These are phyloP conservation scores for Channa striata DNA, from an alignment of 2,797 vertebrate genomes.

Conservation along the genomic window DNA sequence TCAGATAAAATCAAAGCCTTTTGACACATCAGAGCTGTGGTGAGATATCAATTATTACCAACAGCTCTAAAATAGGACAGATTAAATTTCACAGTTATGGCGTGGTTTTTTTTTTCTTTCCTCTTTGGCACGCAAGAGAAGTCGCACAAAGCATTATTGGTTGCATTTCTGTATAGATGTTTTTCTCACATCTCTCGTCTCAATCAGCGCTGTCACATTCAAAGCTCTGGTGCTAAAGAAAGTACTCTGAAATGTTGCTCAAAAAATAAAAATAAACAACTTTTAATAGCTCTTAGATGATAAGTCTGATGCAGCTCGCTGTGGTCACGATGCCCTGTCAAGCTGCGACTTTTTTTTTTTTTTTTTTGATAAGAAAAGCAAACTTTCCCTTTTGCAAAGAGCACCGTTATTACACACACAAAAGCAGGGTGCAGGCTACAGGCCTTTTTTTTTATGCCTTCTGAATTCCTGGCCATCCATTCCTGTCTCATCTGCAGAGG, in stretches of 20 bases:
- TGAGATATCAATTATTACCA: slow-evolving; percentile 67
- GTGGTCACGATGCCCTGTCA: slow-evolving; percentile 18
- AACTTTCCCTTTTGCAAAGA: too few species aligned
- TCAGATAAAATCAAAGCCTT: slow-evolving; percentile 67
- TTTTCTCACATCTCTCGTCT: slow-evolving; percentile 46
- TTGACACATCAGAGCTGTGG: slow-evolving; percentile 52
- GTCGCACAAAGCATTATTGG: slow-evolving; percentile 32
- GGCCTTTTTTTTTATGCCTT: neutral
- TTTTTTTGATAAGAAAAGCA: neutral
- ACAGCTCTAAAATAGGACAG: slow-evolving; percentile 65
- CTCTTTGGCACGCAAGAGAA: slow-evolving; percentile 27
- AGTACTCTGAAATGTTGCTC: slow-evolving; percentile 28
- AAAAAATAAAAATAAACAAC: slow-evolving; percentile 55
- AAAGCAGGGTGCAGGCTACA: neutral
- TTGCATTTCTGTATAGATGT: slow-evolving; percentile 34
- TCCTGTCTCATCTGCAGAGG: slow-evolving; percentile 8
- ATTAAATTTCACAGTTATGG: slow-evolving; percentile 66
- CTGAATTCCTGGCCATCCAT: neutral
- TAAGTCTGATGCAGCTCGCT: slow-evolving; percentile 29
- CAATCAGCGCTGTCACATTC: slow-evolving; percentile 41
- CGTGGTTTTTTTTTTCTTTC: slow-evolving; percentile 3
- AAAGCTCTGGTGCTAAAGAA: slow-evolving; percentile 33
- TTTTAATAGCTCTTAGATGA: slow-evolving; percentile 47
- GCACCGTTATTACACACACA: too few species aligned
- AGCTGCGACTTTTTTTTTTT: slow-evolving; percentile 14